These are phyloP conservation scores for Chironomus riparius DNA, from an alignment of 2,888 invertebrate species.

Conservation along the genomic window DNA sequence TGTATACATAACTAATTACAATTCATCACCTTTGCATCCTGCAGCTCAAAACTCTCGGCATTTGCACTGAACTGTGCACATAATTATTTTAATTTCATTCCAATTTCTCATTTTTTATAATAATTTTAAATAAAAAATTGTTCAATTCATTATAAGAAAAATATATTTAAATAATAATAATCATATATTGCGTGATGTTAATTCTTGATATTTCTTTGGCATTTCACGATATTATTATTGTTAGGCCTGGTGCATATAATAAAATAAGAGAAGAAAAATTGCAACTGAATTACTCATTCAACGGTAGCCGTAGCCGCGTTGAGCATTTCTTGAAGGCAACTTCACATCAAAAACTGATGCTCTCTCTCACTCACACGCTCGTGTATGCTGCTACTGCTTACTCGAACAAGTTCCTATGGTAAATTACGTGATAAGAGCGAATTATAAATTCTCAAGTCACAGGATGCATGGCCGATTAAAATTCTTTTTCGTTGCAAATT, in stretches of 20 bases:
- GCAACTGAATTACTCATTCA: conserved; percentile 24
- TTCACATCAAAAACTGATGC: neutral
- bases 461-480: conserved; percentile 11
- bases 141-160: conserved; percentile 13
- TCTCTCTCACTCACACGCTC: neutral
- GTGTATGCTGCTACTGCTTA: neutral
- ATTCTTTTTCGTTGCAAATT: neutral
- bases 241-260: neutral
- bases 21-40: conserved; percentile 3
- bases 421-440: conserved; percentile 22
- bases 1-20: neutral
- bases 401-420: neutral
- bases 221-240: conserved; percentile 15
- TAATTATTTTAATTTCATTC: conserved; percentile 15
- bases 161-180: conserved; percentile 10
- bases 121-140: neutral
- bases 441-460: conserved; percentile 9
- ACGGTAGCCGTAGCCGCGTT: neutral
- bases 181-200: conserved; percentile 18
- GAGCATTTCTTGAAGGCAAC: neutral
- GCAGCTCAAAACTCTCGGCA: neutral
- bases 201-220: conserved; percentile 18
- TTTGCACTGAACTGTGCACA: neutral
- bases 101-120: neutral
- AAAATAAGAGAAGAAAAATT: neutral